phyloP scores from a whole-genome alignment of 2,797 vertebrate species.

The Diplodus sargus region DNA sequence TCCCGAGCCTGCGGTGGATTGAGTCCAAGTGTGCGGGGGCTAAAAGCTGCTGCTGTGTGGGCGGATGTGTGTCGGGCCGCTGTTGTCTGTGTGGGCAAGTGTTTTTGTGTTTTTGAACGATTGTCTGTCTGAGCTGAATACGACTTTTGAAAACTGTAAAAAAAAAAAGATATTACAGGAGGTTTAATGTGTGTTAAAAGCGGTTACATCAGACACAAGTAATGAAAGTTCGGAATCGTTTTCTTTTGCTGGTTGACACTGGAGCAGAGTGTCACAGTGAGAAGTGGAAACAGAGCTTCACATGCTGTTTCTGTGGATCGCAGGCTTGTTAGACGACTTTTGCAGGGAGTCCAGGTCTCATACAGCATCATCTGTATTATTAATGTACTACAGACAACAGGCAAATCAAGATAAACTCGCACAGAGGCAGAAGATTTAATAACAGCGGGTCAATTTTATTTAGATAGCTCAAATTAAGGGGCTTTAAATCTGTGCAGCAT shows the following conservation, averaged over 20 bases:
- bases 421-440: too few relatives aligned
- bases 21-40: slow-evolving; percentile 62
- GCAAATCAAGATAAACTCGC: too few relatives aligned
- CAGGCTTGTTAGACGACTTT: background rate
- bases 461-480: too few relatives aligned
- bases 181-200: slow-evolving; percentile 7
- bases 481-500: too few relatives aligned
- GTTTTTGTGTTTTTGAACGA: slow-evolving; percentile 37
- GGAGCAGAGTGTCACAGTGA: background rate
- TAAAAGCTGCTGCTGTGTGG: slow-evolving; percentile 36
- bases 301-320: background rate
- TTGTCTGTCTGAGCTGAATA: slow-evolving; percentile 43
- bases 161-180: slow-evolving; percentile 7
- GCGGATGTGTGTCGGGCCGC: slow-evolving; percentile 44
- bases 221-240: background rate
- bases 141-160: slow-evolving; percentile 27
- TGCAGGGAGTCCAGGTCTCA: background rate
- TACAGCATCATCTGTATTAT: background rate
- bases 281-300: background rate
- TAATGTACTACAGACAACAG: background rate
- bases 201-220: slow-evolving; percentile 20
- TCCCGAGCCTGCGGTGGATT: slow-evolving; percentile 51
- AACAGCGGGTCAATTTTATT: too few relatives aligned
- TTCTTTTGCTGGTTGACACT: background rate
- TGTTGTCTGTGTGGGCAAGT: slow-evolving; percentile 30